These are phyloP conservation scores for Leptinotarsa defecta DNA, from an alignment of 1,140 invertebrate genomes.

Conservation along the genomic window DNA sequence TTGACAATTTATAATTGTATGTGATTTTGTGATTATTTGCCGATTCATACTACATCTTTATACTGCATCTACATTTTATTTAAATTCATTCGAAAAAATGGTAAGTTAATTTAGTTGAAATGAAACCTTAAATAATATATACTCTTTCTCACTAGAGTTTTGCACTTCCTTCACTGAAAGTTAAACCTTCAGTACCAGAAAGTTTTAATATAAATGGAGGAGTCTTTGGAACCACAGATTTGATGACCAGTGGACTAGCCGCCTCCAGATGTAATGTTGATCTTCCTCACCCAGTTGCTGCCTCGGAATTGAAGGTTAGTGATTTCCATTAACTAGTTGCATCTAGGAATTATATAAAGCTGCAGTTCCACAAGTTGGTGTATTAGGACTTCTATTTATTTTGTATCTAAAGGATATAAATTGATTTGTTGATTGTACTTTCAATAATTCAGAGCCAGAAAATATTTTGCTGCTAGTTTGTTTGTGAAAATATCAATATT, in stretches of 20 bases:
- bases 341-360: not conserved
- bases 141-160: slow-evolving; percentile 49
- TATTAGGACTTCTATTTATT: no score
- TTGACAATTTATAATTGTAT: not conserved
- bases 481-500: no score
- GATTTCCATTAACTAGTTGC: no score
- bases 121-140: not conserved
- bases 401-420: no score
- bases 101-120: not conserved
- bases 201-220: slow-evolving; percentile 43
- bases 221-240: slow-evolving; percentile 48
- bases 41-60: not conserved
- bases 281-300: slow-evolving; percentile 46
- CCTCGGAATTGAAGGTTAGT: slow-evolving; percentile 50
- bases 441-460: not conserved
- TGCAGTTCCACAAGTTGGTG: not conserved
- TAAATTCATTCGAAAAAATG: not conserved
- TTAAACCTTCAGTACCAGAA: slow-evolving; percentile 43
- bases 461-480: no score
- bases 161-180: slow-evolving; percentile 52
- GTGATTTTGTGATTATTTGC: not conserved
- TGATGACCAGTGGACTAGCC: slow-evolving; percentile 49
- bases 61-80: no score
- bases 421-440: not conserved
- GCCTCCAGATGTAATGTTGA: slow-evolving; percentile 40